A percentile compares a stretch with the other conserved stretches of the same genome.
Evolutionary conservation across 2,113 vertebrate genomes (phyloP).

Genomic region (Casuarius casuarius): DNA sequence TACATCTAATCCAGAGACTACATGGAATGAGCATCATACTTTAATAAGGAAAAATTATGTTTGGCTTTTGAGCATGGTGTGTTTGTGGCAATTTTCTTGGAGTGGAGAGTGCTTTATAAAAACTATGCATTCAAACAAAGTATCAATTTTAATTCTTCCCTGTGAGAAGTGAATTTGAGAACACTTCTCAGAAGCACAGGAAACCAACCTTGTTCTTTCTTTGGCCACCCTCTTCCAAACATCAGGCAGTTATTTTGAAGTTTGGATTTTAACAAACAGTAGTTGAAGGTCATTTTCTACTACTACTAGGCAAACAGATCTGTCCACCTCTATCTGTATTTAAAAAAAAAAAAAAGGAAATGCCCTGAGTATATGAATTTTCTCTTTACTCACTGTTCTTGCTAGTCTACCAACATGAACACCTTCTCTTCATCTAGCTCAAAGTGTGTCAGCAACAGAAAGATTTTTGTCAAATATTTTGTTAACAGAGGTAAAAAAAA

Average conservation of each 20-base stretch:
- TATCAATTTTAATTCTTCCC: background rate
- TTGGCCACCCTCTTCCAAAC: background rate
- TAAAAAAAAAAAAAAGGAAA: too few species aligned
- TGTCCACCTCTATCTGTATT: too few species aligned
- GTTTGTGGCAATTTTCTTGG: background rate
- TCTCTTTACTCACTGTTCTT: too few species aligned
- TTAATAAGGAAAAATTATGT: background rate
- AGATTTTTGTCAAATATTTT: too few species aligned
- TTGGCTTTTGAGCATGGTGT: background rate
- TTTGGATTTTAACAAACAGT: background rate
- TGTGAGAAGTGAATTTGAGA: background rate
- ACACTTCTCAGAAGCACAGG: background rate
- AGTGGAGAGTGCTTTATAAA: background rate
- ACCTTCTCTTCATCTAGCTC: too few species aligned
- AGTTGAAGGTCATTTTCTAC: background rate
- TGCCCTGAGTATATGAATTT: too few species aligned
- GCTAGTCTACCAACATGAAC: too few species aligned
- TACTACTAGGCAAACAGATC: too few species aligned
- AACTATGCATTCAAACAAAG: background rate
- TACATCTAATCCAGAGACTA: slow-evolving; percentile 54
- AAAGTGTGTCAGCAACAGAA: too few species aligned
- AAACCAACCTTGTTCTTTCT: background rate
- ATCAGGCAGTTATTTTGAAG: background rate
- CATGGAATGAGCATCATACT: background rate
- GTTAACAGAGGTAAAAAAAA: too few species aligned